These are phyloP conservation scores for Novumbra hubbsi DNA, from an alignment of 2,797 vertebrate genomes.

Conservation along the genomic window DNA sequence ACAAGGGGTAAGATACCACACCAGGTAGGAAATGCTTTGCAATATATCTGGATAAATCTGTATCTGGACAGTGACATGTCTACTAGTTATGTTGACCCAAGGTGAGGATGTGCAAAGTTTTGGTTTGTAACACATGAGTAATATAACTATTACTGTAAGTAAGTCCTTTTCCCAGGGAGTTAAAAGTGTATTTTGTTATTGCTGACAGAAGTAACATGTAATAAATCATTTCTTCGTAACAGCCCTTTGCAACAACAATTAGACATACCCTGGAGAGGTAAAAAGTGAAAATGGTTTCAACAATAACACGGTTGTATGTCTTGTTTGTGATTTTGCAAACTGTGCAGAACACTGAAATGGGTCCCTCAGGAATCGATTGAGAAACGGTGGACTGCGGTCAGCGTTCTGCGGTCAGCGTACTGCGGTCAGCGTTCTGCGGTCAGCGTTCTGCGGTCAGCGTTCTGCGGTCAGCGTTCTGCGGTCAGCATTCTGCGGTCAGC, in stretches of 20 bases:
- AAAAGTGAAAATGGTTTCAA: background rate
- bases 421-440: background rate
- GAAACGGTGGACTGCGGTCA: background rate
- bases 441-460: background rate
- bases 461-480: background rate
- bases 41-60: too few relatives aligned
- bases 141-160: too few relatives aligned
- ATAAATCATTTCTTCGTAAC: too few relatives aligned
- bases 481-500: background rate
- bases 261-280: background rate
- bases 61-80: too few relatives aligned
- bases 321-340: slow-evolving; percentile 23
- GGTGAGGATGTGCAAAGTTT: too few relatives aligned
- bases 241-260: background rate
- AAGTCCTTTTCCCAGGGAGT: too few relatives aligned
- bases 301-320: background rate
- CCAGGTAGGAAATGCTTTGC: too few relatives aligned
- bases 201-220: too few relatives aligned
- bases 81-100: too few relatives aligned
- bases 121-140: too few relatives aligned
- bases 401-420: background rate
- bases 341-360: slow-evolving; percentile 13
- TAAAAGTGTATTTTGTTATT: too few relatives aligned
- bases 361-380: background rate
- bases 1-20: too few relatives aligned